Base-by-base conservation (phyloP, 1,140 invertebrate species). In the Hermetia illucens region DNA sequence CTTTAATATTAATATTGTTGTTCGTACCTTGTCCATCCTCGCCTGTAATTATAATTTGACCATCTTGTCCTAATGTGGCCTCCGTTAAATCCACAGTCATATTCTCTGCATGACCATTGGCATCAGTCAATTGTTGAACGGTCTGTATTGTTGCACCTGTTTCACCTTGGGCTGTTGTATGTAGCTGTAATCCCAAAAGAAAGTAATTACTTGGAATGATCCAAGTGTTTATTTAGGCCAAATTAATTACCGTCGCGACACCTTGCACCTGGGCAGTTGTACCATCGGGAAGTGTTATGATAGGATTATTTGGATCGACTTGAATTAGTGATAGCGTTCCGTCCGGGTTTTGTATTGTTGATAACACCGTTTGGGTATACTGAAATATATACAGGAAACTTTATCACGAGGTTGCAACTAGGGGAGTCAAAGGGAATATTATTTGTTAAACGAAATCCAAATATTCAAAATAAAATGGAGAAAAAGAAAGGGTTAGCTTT, bases 291-390 rank as follows among this genome's bases (percentile, higher is more conserved):
- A 96, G 69, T 16, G 90, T 94, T 44, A 95, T 92, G 48, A 95
- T 88, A 21, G 89, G 84, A 63, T 86, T 89, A 51, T 80, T 88
- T 25, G 90, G 87, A 70, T 96, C 91, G 38, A 96, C 86, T 64
- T 95, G 91, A 44, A 96, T 92, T 36, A 96, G 82, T 19, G 90
- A 94, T 32, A 97, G 87, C 4, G 88, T 88, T 42, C 92, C 92
- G 70, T 97, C 92, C 4, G 90, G 83, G 68, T 96, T 96, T 45
- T 86, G 91, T 56, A 94, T 93, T 3, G 89, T 92, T 58, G 95
- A 91, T 19, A 95, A 74, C 50, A 96, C 84, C n/a, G 88, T 81
- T 34, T 86, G 84, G 33, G 82, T 75, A 65, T 86, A 89, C 63
- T 85, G 79, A 9, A 76, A 67, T 46, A 73, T 71, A n/a, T 63